phyloP scores from a whole-genome alignment of 2,113 vertebrate genomes.

The Noctilio leporinus region DNA sequence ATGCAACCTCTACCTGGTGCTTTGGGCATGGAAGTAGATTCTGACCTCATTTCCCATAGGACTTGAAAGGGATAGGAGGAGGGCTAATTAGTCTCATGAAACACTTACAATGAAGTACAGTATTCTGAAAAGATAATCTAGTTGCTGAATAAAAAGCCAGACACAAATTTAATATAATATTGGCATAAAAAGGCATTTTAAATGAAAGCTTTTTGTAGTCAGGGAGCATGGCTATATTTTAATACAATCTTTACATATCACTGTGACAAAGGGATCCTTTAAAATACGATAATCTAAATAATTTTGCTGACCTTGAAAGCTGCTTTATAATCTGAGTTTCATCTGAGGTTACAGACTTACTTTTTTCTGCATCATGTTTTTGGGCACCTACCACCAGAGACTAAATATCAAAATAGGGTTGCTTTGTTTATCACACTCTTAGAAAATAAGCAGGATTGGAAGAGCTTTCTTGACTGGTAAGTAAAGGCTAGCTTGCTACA shows the following conservation, averaged over 20 bases:
- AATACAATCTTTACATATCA: not conserved
- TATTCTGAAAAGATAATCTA: conserved; percentile 72
- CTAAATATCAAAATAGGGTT: not conserved
- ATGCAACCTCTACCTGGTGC: not conserved
- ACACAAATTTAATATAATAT: conserved; percentile 63
- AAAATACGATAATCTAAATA: not conserved
- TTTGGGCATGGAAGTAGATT: conserved; percentile 32
- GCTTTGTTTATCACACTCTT: not conserved
- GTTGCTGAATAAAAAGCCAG: conserved; percentile 72
- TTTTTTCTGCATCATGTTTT: accelerated
- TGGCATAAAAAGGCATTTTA: conserved; percentile 64
- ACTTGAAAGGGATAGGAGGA: conserved; percentile 53
- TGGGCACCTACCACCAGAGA: no score
- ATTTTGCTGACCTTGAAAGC: not conserved
- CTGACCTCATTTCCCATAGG: conserved; percentile 74
- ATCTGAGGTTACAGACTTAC: not conserved
- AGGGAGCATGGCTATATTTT: conserved; percentile 66
- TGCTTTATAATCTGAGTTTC: not conserved
- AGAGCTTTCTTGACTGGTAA: not conserved
- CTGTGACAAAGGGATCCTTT: conserved; percentile 10
- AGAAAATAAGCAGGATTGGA: not conserved
- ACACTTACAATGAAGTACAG: conserved; percentile 65
- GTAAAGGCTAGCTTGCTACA: not conserved
- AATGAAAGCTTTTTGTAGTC: conserved; percentile 68
- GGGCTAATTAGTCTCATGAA: conserved; percentile 76